Evolutionary conservation across 2,113 vertebrate genomes (phyloP).

Genomic region (Tragelaphus strepsiceros): DNA sequence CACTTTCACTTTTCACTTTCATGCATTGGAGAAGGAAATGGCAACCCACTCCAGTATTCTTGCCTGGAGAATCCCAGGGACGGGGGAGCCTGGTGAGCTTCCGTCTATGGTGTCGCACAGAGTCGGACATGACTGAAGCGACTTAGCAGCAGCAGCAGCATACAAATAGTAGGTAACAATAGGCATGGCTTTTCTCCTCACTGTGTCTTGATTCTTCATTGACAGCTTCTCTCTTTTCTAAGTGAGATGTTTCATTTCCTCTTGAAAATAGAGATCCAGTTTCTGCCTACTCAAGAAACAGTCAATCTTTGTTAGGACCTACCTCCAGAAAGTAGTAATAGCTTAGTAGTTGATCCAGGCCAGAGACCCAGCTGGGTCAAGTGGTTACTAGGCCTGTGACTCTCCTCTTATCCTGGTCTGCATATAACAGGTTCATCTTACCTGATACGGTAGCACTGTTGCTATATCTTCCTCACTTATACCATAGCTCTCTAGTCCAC

Average conservation of each 20-base stretch:
- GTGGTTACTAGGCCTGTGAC: not conserved
- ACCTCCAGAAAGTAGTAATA: not conserved
- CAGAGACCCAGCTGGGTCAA: not conserved
- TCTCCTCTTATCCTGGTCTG: not conserved
- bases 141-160: not conserved
- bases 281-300: not conserved
- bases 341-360: not conserved
- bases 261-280: not conserved
- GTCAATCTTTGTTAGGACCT: not conserved
- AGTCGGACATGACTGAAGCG: too few species aligned
- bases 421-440: not conserved
- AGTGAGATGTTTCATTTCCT: not conserved
- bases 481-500: not conserved
- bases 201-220: not conserved
- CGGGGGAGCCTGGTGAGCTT: too few species aligned
- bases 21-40: too few species aligned
- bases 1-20: too few species aligned
- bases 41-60: too few species aligned
- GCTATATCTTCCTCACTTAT: not conserved
- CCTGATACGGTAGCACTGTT: not conserved
- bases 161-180: not conserved
- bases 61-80: too few species aligned
- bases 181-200: not conserved
- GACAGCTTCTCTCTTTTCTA: not conserved
- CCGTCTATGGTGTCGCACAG: too few species aligned